Evolutionary conservation across 2,888 invertebrate genomes (phyloP), one percentile per base, ranked within the genome.

Genomic region (Spilarctia lutea): DNA sequence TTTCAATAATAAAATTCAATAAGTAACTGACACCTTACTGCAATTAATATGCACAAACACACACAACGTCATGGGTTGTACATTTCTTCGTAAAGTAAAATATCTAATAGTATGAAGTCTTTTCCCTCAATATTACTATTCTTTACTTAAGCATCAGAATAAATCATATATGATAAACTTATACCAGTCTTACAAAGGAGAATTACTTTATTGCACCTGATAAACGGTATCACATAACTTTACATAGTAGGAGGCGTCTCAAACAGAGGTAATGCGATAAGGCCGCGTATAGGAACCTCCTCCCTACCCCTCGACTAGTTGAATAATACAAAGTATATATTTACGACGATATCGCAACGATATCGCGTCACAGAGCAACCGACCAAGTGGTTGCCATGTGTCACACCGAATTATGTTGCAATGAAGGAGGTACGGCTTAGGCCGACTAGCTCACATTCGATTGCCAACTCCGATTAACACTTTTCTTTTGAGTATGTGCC

Each of bases 241-340:
- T 39, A 48, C n/a, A 30, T n/a, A 30, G 71, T 16, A 33, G 35
- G 60, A n/a, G 45, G 65, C 39, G 35, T 42, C 42, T 27, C 68
- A 65, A 63, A 68, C 48, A 48, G 33, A n/a, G 65, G 69, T 75
- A 72, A 75, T 75, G 69, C 66, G 75, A 75, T 75, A 75, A 75
- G 56, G 35, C 39, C 69, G 33, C 68, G 75, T 75, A 70, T 75
- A 72, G 72, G 66, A 69, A 68, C 71, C 60, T n/a, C 63, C 18
- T 30, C 45, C 45, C 7, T 1, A 69, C 30, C 45, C 45, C 60
- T 35, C 78, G 72, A 78, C 83, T 85, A 85, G 81, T 85, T 84
- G 84, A 83, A 84, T 85, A 86, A 87, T 85, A 87, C 83, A 86
- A 85, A 85, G 85, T 83, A 80, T 87, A 87, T 87, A 84, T 81